Evolutionary conservation across 1,140 invertebrate genomes (phyloP).

Genomic region (Andrena cerasifolii): DNA sequence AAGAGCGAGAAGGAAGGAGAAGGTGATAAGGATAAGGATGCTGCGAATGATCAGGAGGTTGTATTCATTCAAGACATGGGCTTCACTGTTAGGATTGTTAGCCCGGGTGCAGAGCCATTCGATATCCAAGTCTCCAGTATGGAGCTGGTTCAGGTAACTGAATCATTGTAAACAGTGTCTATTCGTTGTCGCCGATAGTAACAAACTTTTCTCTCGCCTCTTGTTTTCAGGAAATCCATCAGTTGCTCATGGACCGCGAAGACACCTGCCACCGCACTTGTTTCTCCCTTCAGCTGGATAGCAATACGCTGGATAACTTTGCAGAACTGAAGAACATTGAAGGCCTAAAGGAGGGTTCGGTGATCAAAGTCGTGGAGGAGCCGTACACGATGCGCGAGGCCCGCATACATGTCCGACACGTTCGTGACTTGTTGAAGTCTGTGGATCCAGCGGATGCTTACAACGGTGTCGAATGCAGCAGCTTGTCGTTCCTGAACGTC

Average conservation of each 20-base stretch:
- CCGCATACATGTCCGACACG: conserved; percentile 97
- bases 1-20: conserved; percentile 74
- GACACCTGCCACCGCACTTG: conserved; percentile 99
- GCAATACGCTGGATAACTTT: conserved; percentile 97
- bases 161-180: neutral
- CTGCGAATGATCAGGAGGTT: conserved; percentile 87
- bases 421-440: conserved; percentile 97
- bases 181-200: neutral
- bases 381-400: conserved; percentile 99
- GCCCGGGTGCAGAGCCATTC: conserved; percentile 93
- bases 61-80: conserved; percentile 97
- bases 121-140: conserved; percentile 98
- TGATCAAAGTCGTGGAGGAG: conserved; percentile 96
- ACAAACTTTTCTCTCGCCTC: neutral
- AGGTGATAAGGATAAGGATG: conserved; percentile 78
- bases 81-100: conserved; percentile 95
- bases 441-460: conserved; percentile 96
- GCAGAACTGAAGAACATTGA: conserved; percentile 98
- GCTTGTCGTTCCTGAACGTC: conserved; percentile 97
- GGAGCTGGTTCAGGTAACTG: conserved; percentile 94
- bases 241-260: conserved; percentile 98
- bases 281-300: conserved; percentile 97
- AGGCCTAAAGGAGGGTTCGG: conserved; percentile 95
- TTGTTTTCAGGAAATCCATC: conserved; percentile 93
- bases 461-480: conserved; percentile 97